Evolutionary conservation across 2,888 invertebrate genomes (phyloP).

Genomic region (Tetanocera ferruginea): DNA sequence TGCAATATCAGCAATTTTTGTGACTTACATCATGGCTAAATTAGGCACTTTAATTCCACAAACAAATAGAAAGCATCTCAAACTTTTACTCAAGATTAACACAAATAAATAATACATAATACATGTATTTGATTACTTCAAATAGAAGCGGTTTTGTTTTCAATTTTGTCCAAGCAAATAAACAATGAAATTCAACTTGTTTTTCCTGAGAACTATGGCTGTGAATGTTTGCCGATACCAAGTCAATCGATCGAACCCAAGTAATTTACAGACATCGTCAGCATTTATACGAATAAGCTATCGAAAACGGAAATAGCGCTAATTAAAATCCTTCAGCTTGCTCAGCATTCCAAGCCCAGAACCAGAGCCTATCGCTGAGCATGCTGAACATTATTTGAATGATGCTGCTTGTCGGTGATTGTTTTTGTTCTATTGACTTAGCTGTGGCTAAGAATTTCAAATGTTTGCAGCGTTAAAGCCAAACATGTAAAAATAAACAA

Average conservation of each 20-base stretch:
- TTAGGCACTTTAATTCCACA: too few species aligned
- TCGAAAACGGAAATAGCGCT: conserved; percentile 69
- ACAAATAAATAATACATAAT: neutral
- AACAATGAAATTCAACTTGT: too few species aligned
- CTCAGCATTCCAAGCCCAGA: conserved; percentile 7
- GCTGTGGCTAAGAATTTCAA: conserved; percentile 4
- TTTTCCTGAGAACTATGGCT: too few species aligned
- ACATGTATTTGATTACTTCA: too few species aligned
- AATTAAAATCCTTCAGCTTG: conserved; percentile 61
- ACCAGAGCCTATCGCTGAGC: neutral
- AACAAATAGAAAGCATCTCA: too few species aligned
- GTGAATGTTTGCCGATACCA: neutral
- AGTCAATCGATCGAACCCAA: too few species aligned
- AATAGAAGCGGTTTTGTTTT: too few species aligned
- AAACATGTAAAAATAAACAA: neutral
- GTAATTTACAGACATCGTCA: neutral
- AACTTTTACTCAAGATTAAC: neutral
- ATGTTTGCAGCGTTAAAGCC: neutral
- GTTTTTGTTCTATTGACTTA: neutral
- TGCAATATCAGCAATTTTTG: too few species aligned
- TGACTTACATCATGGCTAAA: too few species aligned
- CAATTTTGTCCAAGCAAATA: too few species aligned
- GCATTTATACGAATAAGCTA: conserved; percentile 58
- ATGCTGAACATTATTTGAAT: conserved; percentile 21
- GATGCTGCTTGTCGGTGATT: neutral